phyloP scores from a whole-genome alignment of 1,140 invertebrate genomes.

The Acyrthosiphon pisum region DNA sequence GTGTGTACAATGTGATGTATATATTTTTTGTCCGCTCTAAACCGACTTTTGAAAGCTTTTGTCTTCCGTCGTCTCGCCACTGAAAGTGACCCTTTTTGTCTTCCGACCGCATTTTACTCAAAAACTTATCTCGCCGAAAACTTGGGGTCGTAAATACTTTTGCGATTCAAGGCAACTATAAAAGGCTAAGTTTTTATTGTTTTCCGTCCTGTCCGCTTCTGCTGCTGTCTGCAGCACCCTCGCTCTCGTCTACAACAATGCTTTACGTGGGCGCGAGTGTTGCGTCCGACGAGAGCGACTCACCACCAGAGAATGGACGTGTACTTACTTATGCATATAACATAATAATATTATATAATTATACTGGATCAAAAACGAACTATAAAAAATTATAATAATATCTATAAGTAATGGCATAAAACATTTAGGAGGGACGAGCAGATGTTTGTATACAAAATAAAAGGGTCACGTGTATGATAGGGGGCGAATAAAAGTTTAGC shows the following conservation, averaged over 20 bases:
- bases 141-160: conserved; percentile 29
- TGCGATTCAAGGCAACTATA: conserved; percentile 17
- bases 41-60: conserved; percentile 51
- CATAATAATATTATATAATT: background rate
- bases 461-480: conserved; percentile 26
- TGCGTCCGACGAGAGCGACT: background rate
- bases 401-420: background rate
- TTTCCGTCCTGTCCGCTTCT: background rate
- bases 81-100: conserved; percentile 40
- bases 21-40: conserved; percentile 36
- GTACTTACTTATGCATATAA: background rate
- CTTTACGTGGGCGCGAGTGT: background rate
- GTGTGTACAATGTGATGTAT: background rate
- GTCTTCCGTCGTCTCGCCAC: conserved; percentile 38
- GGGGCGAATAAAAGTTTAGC: conserved; percentile 26
- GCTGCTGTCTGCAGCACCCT: background rate
- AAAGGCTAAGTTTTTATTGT: conserved; percentile 46
- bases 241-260: background rate
- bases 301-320: background rate
- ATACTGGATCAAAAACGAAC: background rate
- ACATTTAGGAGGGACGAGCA: background rate
- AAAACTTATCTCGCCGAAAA: conserved; percentile 42
- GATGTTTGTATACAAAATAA: conserved; percentile 40
- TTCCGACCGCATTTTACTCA: conserved; percentile 39
- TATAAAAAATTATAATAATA: conserved; percentile 35